Conservation (phyloP, 2,113 vertebrate species). For the Melospiza melodia region DNA sequence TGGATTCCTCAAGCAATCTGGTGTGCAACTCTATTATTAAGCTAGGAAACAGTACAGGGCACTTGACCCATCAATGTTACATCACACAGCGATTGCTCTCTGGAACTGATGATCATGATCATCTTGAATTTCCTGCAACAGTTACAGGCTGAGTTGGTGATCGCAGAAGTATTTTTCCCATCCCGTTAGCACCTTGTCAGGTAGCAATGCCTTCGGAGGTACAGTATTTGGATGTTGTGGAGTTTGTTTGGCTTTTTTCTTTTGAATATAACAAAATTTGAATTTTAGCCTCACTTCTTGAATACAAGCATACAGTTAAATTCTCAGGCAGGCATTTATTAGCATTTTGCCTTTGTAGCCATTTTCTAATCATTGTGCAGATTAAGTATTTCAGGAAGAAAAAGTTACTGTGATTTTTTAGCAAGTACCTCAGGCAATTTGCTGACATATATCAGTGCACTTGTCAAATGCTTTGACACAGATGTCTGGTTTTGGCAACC, state of each 20-base stretch:
- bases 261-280: neutral
- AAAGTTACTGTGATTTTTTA: conserved; percentile 61
- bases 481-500: conserved; percentile 68
- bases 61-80: neutral
- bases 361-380: conserved; percentile 48
- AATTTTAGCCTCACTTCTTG: neutral
- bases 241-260: neutral
- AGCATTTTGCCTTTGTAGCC: conserved; percentile 42
- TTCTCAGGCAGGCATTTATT: neutral
- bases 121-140: neutral
- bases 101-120: neutral
- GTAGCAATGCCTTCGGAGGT: neutral
- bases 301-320: neutral
- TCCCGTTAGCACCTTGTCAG: neutral
- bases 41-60: neutral
- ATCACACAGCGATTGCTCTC: neutral
- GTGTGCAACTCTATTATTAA: conserved; percentile 9
- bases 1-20: conserved; percentile 56
- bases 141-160: neutral
- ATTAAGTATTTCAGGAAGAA: conserved; percentile 52
- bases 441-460: conserved; percentile 66
- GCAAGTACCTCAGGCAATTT: conserved; percentile 67
- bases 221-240: neutral
- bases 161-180: neutral
- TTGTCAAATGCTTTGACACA: conserved; percentile 72